Conservation (phyloP, 2,797 vertebrate genomes). For the Smutsia gigantea region DNA sequence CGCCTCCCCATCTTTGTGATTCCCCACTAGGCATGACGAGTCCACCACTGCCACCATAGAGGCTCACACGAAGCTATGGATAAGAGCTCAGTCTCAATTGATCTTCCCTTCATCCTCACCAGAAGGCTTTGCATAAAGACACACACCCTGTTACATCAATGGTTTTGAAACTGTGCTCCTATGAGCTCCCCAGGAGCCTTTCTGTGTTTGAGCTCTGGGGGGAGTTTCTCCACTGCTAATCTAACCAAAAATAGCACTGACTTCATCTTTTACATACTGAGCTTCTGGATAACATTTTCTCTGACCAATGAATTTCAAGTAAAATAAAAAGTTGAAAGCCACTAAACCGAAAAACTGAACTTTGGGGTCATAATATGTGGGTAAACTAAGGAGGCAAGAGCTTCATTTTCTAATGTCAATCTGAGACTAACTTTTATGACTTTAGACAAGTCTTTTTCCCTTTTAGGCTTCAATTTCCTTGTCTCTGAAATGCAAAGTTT, state of each 20-base stretch:
- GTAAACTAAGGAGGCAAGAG: neutral
- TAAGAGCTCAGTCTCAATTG: neutral
- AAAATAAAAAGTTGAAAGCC: neutral
- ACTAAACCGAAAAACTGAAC: neutral
- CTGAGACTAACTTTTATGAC: neutral
- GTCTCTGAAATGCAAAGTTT: neutral
- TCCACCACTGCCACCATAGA: neutral
- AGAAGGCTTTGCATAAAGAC: neutral
- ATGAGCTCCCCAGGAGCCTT: neutral
- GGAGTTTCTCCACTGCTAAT: neutral
- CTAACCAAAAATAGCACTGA: neutral
- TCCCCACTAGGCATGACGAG: too few relatives aligned
- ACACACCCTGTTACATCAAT: neutral
- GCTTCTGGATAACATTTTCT: neutral
- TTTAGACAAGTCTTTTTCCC: neutral
- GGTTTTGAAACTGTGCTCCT: neutral
- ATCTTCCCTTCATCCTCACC: neutral
- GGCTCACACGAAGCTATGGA: neutral
- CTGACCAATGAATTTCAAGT: neutral
- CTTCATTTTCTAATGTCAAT: neutral
- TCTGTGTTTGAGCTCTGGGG: neutral
- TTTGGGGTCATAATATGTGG: neutral
- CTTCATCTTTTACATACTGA: neutral
- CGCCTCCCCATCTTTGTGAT: neutral
- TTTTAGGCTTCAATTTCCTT: neutral